Percentiles rank a stretch among this genome's conserved stretches.
phyloP scores from a whole-genome alignment of 1,140 invertebrate genomes.

The Lepeophtheirus salmonis region DNA sequence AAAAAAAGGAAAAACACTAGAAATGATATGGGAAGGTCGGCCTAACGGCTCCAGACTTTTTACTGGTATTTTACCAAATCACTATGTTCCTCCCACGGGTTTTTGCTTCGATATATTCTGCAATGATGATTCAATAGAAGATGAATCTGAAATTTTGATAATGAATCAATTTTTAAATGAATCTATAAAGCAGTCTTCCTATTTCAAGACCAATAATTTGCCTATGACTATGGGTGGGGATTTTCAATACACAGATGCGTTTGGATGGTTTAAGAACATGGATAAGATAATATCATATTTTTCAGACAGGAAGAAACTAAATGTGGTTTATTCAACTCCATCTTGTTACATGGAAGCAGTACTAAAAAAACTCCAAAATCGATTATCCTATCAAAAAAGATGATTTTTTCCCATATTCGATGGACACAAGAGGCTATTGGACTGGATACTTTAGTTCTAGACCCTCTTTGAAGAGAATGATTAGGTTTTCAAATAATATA shows the following conservation, averaged over 20 bases:
- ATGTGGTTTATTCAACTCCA: constrained; percentile 69
- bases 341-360: constrained; percentile 73
- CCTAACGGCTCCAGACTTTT: constrained; percentile 26
- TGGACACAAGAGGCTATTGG: constrained; percentile 44
- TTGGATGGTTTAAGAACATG: constrained; percentile 62
- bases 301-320: constrained; percentile 35
- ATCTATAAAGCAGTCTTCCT: neutral
- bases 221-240: constrained; percentile 71
- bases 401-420: constrained; percentile 70
- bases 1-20: neutral
- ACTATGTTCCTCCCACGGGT: constrained; percentile 35
- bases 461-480: constrained; percentile 54
- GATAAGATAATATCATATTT: constrained; percentile 62
- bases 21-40: constrained; percentile 11
- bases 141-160: constrained; percentile 30
- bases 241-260: constrained; percentile 68
- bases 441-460: constrained; percentile 85
- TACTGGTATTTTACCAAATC: constrained; percentile 30
- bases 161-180: neutral
- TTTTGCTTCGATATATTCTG: constrained; percentile 42
- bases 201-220: neutral
- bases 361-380: constrained; percentile 36
- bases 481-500: constrained; percentile 1
- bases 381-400: constrained; percentile 37
- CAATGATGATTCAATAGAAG: constrained; percentile 36